These are phyloP conservation scores for Allenopithecus nigroviridis DNA, from an alignment of 2,797 vertebrate genomes.

Conservation along the genomic window DNA sequence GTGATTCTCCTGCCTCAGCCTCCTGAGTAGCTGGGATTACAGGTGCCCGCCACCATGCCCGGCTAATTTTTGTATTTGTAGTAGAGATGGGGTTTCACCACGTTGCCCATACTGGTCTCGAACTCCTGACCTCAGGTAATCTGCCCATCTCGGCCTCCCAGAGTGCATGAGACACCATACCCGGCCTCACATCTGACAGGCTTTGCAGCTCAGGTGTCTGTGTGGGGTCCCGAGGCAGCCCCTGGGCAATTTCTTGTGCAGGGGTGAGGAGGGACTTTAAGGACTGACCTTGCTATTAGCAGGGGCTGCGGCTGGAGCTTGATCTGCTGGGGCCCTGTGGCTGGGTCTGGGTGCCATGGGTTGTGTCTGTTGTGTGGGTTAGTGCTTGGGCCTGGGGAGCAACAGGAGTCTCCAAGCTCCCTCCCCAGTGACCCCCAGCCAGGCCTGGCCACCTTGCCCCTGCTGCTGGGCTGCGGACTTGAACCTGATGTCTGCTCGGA, in stretches of 20 bases:
- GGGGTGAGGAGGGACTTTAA: background rate
- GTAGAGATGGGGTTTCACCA: background rate
- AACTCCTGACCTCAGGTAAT: background rate
- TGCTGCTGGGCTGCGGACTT: fast-evolving
- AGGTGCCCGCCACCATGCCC: fast-evolving
- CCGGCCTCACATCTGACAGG: background rate
- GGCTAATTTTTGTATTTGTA: background rate
- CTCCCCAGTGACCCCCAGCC: background rate
- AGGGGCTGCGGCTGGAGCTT: fast-evolving
- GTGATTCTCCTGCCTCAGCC: background rate
- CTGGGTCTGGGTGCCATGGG: background rate
- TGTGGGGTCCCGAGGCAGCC: background rate
- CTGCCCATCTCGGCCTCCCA: background rate
- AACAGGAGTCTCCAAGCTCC: fast-evolving
- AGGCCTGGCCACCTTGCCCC: background rate
- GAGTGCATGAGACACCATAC: background rate
- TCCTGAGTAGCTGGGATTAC: background rate
- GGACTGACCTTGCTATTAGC: fast-evolving
- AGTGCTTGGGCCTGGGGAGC: fast-evolving
- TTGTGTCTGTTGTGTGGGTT: background rate
- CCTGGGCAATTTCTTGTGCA: background rate
- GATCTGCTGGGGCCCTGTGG: background rate
- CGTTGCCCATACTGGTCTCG: background rate
- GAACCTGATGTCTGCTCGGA: fast-evolving
- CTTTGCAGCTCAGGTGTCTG: background rate